phyloP scores from a whole-genome alignment of 2,797 vertebrate genomes.

The Pseudochromis fuscus region DNA sequence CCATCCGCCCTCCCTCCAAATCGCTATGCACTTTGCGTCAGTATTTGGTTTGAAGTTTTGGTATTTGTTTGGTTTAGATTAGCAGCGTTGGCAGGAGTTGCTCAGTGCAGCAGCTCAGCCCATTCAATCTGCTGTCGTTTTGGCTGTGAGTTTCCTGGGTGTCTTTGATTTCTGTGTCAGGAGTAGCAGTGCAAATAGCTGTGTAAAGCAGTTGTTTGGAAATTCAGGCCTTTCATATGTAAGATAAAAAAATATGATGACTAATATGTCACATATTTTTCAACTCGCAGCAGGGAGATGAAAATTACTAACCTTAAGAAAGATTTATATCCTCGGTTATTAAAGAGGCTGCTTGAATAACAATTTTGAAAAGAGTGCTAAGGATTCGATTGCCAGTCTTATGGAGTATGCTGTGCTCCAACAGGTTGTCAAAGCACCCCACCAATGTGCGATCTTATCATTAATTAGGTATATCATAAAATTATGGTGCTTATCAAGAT shows the following conservation, averaged over 20 bases:
- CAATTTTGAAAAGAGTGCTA: constrained; percentile 15
- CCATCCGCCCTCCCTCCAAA: constrained; percentile 13
- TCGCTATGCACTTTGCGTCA: constrained; percentile 31
- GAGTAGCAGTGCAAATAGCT: constrained; percentile 2
- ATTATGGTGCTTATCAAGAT: constrained; percentile 19
- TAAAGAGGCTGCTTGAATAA: background rate
- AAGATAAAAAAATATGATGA: background rate
- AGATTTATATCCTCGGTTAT: background rate
- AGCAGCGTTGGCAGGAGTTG: constrained; percentile 35
- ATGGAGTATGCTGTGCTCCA: constrained; percentile 9
- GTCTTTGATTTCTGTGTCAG: constrained; percentile 25
- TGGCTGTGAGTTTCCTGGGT: constrained; percentile 15
- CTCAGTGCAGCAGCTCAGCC: constrained; percentile 25
- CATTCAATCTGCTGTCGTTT: constrained; percentile 23
- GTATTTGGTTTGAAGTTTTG: constrained; percentile 37
- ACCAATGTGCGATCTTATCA: constrained; percentile 22
- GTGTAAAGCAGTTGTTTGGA: background rate
- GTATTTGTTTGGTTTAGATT: constrained; percentile 38
- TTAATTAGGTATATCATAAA: constrained; percentile 48
- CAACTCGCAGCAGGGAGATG: background rate
- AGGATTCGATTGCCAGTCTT: constrained; percentile 13
- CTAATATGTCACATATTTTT: background rate
- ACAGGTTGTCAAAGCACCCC: constrained; percentile 40
- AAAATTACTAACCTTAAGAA: constrained; percentile 11
- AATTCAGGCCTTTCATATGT: background rate